A percentile compares a stretch with the other conserved stretches of the same genome.
These are phyloP conservation scores for Platysteira castanea DNA, from an alignment of 2,113 vertebrate genomes.

Conservation along the genomic window DNA sequence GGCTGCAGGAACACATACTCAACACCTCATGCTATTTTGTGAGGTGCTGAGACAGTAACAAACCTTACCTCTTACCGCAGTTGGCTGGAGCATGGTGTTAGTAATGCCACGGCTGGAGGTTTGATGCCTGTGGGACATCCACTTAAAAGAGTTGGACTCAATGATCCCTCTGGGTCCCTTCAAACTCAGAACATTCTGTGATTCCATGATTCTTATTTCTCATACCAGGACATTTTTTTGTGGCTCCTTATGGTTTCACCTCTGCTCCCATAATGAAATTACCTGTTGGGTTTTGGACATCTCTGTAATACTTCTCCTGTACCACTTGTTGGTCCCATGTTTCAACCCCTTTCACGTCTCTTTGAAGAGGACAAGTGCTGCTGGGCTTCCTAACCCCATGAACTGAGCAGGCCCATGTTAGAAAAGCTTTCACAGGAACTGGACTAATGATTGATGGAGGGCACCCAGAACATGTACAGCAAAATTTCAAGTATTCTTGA, in stretches of 20 bases:
- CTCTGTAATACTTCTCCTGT: neutral
- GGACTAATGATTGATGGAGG: neutral
- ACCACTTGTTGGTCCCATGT: neutral
- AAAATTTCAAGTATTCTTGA: neutral
- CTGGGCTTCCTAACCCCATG: neutral
- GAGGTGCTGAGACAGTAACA: neutral
- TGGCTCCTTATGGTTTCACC: neutral
- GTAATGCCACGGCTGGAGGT: neutral
- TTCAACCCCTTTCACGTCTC: neutral
- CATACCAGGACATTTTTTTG: neutral
- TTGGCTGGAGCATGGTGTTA: neutral
- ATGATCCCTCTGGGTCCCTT: neutral
- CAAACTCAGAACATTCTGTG: neutral
- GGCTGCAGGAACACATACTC: neutral
- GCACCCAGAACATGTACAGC: neutral
- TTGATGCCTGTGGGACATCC: neutral
- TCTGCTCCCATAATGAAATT: neutral
- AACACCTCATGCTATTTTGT: neutral
- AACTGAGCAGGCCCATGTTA: neutral
- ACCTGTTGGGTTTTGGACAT: neutral
- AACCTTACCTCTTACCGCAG: neutral
- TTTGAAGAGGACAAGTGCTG: neutral
- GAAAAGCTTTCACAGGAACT: neutral
- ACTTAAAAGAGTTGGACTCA: accelerated
- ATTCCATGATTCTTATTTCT: neutral